Evolutionary conservation across 2,888 invertebrate genomes (phyloP).

Genomic region (Drosophila paracracens): DNA sequence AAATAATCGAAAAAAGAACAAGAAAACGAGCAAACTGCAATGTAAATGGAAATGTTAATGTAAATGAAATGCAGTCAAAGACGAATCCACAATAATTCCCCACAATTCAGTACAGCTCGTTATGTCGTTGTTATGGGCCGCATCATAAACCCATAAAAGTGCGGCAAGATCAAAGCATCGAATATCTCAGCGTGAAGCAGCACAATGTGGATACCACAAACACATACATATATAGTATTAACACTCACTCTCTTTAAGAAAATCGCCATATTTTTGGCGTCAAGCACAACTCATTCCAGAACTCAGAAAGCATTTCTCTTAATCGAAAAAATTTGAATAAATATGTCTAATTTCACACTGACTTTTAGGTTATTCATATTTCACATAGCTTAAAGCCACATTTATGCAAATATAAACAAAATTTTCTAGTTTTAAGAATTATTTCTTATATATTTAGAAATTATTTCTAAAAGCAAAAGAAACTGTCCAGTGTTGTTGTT

Average conservation of each 20-base stretch:
- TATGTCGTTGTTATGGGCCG: conserved; percentile 65
- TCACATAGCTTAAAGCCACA: no score
- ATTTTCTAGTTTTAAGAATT: rapidly evolving
- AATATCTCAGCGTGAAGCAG: conserved; percentile 14
- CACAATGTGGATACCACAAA: background rate
- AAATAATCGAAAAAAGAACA: conserved; percentile 48
- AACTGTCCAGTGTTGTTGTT: no score
- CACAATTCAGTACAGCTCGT: conserved; percentile 27
- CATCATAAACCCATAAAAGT: conserved; percentile 78
- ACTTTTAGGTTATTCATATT: no score
- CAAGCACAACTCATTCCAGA: background rate
- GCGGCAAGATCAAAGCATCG: conserved; percentile 71
- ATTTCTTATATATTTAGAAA: no score
- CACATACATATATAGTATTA: background rate
- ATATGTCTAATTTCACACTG: background rate
- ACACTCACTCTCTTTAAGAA: background rate
- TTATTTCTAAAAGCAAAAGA: no score
- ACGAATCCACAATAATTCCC: conserved; percentile 26
- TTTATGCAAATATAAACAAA: background rate
- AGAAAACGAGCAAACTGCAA: conserved; percentile 39
- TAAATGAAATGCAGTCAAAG: conserved; percentile 46
- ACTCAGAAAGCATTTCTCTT: background rate
- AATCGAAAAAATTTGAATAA: background rate
- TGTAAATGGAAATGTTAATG: conserved; percentile 28
- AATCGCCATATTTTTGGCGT: background rate